Evolutionary conservation across 1,140 invertebrate species (phyloP).

Genomic region (Drosophila baimaii): DNA sequence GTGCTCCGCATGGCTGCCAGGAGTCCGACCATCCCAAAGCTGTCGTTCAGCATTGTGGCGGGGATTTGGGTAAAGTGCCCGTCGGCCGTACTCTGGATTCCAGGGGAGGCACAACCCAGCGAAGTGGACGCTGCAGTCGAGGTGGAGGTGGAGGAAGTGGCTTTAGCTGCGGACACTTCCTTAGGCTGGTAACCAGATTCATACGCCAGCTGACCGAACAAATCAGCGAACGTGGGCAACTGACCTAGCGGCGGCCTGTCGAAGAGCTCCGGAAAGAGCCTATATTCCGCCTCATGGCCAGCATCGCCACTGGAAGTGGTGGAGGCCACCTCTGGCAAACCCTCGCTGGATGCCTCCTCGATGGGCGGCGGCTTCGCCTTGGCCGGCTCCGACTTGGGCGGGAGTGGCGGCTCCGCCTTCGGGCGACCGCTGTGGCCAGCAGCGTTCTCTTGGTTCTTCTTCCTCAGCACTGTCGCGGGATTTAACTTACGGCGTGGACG

Average conservation of each 20-base stretch:
- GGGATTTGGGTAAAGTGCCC: conserved; percentile 27
- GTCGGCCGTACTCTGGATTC: conserved; percentile 10
- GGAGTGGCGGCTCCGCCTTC: not conserved
- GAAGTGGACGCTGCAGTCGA: not conserved
- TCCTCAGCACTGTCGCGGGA: conserved; percentile 20
- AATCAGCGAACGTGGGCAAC: conserved; percentile 60
- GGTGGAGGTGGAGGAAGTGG: not conserved
- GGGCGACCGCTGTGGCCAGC: conserved; percentile 4
- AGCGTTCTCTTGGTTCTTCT: conserved; percentile 26
- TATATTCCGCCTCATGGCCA: conserved; percentile 49
- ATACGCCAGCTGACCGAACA: conserved; percentile 59
- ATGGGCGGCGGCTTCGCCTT: conserved; percentile 4
- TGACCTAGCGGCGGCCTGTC: conserved; percentile 21
- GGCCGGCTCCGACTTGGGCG: not conserved
- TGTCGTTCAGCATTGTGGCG: conserved; percentile 29
- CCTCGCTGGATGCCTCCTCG: not conserved
- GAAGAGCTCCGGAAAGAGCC: conserved; percentile 61
- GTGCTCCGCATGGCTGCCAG: conserved; percentile 32
- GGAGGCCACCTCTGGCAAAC: conserved; percentile 4
- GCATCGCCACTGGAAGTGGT: conserved; percentile 4
- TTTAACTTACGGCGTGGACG: conserved; percentile 59
- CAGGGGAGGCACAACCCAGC: not conserved
- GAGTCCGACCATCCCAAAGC: conserved; percentile 44
- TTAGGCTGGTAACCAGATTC: conserved; percentile 2
- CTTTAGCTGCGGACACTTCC: not conserved